These are phyloP conservation scores for Thripadectes ignobilis DNA, from an alignment of 2,797 vertebrate genomes.

Conservation along the genomic window DNA sequence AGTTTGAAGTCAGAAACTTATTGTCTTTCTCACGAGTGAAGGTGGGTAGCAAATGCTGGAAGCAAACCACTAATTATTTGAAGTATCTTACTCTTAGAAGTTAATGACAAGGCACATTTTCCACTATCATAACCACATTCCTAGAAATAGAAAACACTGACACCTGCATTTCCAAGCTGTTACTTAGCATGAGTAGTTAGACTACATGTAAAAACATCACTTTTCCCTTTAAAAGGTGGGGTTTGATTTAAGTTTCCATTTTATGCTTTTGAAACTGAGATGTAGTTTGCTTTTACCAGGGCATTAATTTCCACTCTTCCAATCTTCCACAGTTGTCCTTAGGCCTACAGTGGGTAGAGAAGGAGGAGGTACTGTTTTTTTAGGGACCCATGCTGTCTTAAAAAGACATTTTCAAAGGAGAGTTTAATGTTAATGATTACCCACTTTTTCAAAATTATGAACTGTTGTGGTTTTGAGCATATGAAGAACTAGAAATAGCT, in stretches of 20 bases:
- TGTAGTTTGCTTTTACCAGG: not conserved
- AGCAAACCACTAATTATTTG: conserved; percentile 30
- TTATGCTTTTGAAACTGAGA: not conserved
- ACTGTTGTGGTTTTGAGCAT: not conserved
- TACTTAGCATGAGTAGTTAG: not conserved
- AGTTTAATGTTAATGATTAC: not conserved
- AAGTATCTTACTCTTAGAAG: not conserved
- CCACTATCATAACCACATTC: not conserved
- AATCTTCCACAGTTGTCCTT: not conserved
- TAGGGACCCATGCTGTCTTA: not conserved
- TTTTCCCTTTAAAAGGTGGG: not conserved
- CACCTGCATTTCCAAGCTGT: not conserved
- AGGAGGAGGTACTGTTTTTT: not conserved
- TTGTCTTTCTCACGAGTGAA: not conserved
- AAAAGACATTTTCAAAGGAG: not conserved
- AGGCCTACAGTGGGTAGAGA: not conserved
- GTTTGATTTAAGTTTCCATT: not conserved
- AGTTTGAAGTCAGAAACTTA: not conserved
- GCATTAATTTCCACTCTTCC: not conserved
- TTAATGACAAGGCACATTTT: conserved; percentile 2
- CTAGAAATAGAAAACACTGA: not conserved
- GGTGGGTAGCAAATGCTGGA: not conserved
- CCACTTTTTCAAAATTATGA: not conserved
- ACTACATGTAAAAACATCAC: not conserved
- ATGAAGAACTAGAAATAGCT: not conserved